Evolutionary conservation across 2,113 vertebrate species (phyloP).

Genomic region (Pelodiscus sinensis): DNA sequence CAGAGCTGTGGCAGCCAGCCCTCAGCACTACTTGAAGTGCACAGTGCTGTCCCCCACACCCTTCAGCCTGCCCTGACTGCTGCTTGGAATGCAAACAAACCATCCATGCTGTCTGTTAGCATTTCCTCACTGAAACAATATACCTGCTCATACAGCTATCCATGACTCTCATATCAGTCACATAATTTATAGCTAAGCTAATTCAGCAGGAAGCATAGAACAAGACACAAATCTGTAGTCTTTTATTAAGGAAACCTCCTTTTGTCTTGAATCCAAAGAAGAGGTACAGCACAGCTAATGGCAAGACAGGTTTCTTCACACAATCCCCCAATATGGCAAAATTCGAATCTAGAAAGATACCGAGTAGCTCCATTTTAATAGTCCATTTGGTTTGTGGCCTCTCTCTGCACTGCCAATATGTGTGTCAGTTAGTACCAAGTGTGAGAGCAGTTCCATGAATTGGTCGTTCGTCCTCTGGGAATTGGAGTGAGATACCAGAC

Average conservation of each 20-base stretch:
- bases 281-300: neutral
- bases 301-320: neutral
- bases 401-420: neutral
- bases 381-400: neutral
- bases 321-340: neutral
- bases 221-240: neutral
- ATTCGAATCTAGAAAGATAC: neutral
- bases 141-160: neutral
- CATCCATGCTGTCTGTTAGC: neutral
- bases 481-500: neutral
- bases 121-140: neutral
- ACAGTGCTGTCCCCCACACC: no score
- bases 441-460: neutral
- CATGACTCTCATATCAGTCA: neutral
- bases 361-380: neutral
- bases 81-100: no score
- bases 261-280: neutral
- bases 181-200: neutral
- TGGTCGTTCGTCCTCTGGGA: neutral
- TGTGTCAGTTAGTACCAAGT: neutral
- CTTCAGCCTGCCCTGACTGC: no score
- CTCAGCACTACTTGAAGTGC: no score
- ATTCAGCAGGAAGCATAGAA: neutral
- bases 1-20: no score
- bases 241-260: neutral